These are phyloP conservation scores for Pollenia amentaria DNA, from an alignment of 2,888 invertebrate species.

Conservation along the genomic window DNA sequence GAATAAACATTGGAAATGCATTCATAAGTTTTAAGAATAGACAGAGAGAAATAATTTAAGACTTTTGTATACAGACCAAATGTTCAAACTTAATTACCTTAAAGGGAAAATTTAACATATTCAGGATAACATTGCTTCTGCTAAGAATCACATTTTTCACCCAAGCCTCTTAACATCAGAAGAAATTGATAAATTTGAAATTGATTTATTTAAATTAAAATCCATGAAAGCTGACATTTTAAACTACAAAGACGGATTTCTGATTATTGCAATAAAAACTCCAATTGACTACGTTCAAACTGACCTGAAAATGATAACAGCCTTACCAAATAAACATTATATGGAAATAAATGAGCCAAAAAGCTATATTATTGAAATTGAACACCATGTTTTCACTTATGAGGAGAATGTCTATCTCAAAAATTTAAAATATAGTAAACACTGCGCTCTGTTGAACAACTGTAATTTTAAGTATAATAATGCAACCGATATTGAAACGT, in stretches of 20 bases:
- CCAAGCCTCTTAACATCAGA: not conserved
- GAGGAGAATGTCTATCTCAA: not conserved
- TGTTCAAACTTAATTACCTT: not conserved
- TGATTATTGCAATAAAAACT: slow-evolving; percentile 13
- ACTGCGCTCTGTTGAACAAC: not conserved
- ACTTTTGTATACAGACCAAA: slow-evolving; percentile 10
- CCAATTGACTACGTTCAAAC: not conserved
- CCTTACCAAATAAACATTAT: not conserved
- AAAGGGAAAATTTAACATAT: not conserved
- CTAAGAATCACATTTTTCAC: not conserved
- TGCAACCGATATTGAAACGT: not conserved
- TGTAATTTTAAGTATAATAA: slow-evolving; percentile 12
- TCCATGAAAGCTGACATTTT: not conserved
- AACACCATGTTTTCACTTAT: slow-evolving; percentile 11
- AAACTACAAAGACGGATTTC: slow-evolving; percentile 1
- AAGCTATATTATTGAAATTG: slow-evolving; percentile 19
- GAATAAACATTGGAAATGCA: slow-evolving; percentile 34
- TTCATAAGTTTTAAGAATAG: not conserved
- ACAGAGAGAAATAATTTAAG: not conserved
- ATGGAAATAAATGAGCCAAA: slow-evolving; percentile 41
- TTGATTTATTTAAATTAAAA: slow-evolving; percentile 35
- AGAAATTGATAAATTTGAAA: slow-evolving; percentile 28
- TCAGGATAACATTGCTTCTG: slow-evolving; percentile 1
- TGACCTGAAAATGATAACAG: not conserved
- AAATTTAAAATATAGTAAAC: slow-evolving; percentile 12